Evolutionary conservation across 2,113 vertebrate genomes (phyloP), one percentile per base, ranked within the genome.

Genomic region (Pagrus major): DNA sequence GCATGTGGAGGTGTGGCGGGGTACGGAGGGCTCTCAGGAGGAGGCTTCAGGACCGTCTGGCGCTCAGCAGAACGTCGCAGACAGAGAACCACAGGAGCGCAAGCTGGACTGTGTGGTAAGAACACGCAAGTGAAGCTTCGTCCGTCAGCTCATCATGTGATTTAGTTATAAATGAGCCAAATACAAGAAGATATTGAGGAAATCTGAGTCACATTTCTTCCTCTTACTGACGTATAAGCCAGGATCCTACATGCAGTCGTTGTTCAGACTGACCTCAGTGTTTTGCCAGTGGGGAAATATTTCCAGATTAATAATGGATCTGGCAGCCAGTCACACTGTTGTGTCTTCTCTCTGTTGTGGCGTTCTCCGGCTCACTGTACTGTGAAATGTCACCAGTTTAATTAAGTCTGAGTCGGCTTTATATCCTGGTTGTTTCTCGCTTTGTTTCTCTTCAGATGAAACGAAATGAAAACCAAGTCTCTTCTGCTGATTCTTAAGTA

Each of bases 61-160:
- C 23, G 0, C 21, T 47, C 69, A 71, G 64, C 96, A 96, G 1
- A 70, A 3, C 52, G 71, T 65, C 3, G 78, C 41, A 5, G 96
- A 97, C 0, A 95, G 88, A 25, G 97, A 97, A 0, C 2, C 52
- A 35, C 95, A 92, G 76, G 97, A 99, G 56, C 95, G 95, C 55
- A 96, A 92, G 63, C 93, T 99, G 3, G 86, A 96, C 47, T 99
- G 97, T 88, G 96, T 96, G 97, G 98, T 99, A 85, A 95, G 97
- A 60, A 46, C 7, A 44, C 41, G 33, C 14, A 29, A 0, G 27
- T n/a, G 29, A 1, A 33, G 21, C 23, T 29, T 61, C 11, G 42
- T 21, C 14, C 41, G 52, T 54, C 15, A 7, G 44, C 37, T 52
- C 4, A 35, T 75, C 23, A 21, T 27, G 5, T 8, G 4, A 15